Conservation (phyloP, 2,888 invertebrate genomes). For the Hedychridium roseum region DNA sequence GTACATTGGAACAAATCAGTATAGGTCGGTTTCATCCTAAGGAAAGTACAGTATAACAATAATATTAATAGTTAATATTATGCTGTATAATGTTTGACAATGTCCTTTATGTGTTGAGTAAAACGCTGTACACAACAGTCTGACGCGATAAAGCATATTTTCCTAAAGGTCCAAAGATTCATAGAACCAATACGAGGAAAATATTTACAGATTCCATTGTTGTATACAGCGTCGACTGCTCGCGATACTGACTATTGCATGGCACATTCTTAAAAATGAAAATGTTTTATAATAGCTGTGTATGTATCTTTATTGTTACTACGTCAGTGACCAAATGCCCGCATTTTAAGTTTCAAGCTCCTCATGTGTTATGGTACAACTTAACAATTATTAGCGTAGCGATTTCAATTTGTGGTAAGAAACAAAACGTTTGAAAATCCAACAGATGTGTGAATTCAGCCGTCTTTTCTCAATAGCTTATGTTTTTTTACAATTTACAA, state of each 20-base stretch:
- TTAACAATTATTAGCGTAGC: conserved; percentile 19
- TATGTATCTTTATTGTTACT: conserved; percentile 41
- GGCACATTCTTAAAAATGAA: conserved; percentile 42
- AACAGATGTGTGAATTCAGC: too few species aligned
- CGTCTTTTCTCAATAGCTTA: conserved; percentile 33
- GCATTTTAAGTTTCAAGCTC: conserved; percentile 42
- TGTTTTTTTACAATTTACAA: conserved; percentile 62
- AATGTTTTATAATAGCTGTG: conserved; percentile 29
- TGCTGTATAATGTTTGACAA: conserved; percentile 26
- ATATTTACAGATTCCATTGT: conserved; percentile 8
- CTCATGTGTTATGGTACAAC: conserved; percentile 36
- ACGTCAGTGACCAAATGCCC: conserved; percentile 48
- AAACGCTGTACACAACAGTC: conserved; percentile 18
- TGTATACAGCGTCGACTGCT: conserved; percentile 17
- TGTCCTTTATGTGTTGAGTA: conserved; percentile 15
- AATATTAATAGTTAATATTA: conserved; percentile 28
- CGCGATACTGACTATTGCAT: conserved; percentile 43
- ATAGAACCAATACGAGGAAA: not conserved
- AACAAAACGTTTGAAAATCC: conserved; percentile 25
- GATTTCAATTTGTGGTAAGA: conserved; percentile 22
- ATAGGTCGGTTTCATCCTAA: conserved; percentile 11
- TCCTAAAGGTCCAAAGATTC: conserved; percentile 1
- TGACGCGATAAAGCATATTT: not conserved
- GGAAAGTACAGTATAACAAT: conserved; percentile 33
- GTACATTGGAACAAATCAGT: conserved; percentile 27